Evolutionary conservation across 1,140 invertebrate species (phyloP), one percentile per base, ranked within the genome.

Genomic region (Panagrolaimus sp.): DNA sequence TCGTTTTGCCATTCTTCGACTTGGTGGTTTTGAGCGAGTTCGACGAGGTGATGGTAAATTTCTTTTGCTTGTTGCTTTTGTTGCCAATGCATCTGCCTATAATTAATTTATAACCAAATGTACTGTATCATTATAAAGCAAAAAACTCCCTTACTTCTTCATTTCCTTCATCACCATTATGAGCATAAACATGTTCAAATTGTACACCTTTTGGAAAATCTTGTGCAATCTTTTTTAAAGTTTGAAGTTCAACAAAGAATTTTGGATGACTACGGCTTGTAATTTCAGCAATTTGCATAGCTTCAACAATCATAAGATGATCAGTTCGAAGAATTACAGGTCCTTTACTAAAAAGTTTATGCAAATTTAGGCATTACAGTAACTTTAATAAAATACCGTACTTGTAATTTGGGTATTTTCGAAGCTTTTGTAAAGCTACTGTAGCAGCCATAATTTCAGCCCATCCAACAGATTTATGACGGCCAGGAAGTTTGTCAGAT

Each of bases 111-210:
- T 7, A 38, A 38, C n/a, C n/a, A 38, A 7, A 38, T 38, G 7
- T 38, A 38, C 7, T 2, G 7, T 38, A 4, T 4, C 32, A 7
- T 2, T 38, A 38, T 4, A 38, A 38, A 7, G 32, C 7, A 38
- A 38, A 38, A 38, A 7, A 4, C 32, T n/a, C n/a, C n/a, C 2
- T 38, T 7, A 38, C 32, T 7, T 38, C 10, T 17, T 58, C 52
- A 28, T 58, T 58, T 28, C 52, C 52, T 26, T 58, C 21, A 12
- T 58, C 28, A 58, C 52, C 52, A 21, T 26, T 58, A 28, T 58
- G 52, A 28, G 52, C 52, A n/a, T 58, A 58, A 28, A 58, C 52
- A 21, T 58, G 52, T 21, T 58, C 52, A 28, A 58, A 58, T 26
- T 58, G 52, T 5, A 58, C 52, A 21, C 52, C 52, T 12, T 28